These are phyloP conservation scores for Microctenopoma stevenorrisi DNA, from an alignment of 2,797 vertebrate genomes.

Conservation along the genomic window DNA sequence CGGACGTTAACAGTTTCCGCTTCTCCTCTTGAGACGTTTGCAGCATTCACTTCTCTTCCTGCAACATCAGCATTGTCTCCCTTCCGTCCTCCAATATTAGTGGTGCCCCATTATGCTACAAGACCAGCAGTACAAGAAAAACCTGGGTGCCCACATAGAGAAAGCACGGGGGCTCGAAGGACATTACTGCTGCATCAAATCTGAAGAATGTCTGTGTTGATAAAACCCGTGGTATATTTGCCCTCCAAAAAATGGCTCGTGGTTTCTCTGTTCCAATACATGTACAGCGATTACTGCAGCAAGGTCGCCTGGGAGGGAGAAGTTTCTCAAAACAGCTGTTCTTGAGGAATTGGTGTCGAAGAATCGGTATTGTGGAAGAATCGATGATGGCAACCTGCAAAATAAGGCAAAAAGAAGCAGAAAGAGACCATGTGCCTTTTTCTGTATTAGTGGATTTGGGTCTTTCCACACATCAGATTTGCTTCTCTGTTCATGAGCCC, in stretches of 20 bases:
- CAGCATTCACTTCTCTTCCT: too few relatives aligned
- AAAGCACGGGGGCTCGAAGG: background rate
- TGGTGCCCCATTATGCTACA: too few relatives aligned
- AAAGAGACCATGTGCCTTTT: slow-evolving; percentile 15
- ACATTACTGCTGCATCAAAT: slow-evolving; percentile 20
- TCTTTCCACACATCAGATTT: slow-evolving; percentile 18
- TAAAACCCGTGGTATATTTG: slow-evolving; percentile 5
- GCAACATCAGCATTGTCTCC: too few relatives aligned
- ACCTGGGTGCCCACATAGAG: slow-evolving; percentile 3
- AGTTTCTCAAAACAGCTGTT: slow-evolving; percentile 12
- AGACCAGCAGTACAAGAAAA: background rate
- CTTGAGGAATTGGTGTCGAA: slow-evolving; percentile 23
- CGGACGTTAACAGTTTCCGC: too few relatives aligned
- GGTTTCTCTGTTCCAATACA: slow-evolving; percentile 35
- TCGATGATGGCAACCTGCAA: slow-evolving; percentile 2
- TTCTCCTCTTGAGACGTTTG: too few relatives aligned
- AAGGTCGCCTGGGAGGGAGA: background rate
- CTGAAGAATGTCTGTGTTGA: slow-evolving; percentile 18
- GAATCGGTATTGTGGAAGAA: slow-evolving; percentile 12
- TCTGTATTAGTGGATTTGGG: slow-evolving; percentile 28
- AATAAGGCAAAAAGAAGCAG: slow-evolving; percentile 19
- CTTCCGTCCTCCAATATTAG: too few relatives aligned
- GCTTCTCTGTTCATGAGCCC: slow-evolving; percentile 29
- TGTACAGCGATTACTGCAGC: slow-evolving; percentile 21
- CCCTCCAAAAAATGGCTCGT: slow-evolving; percentile 23